phyloP scores from a whole-genome alignment of 37 sponge, comb jelly and placozoan species.

The Spongia lamella region DNA sequence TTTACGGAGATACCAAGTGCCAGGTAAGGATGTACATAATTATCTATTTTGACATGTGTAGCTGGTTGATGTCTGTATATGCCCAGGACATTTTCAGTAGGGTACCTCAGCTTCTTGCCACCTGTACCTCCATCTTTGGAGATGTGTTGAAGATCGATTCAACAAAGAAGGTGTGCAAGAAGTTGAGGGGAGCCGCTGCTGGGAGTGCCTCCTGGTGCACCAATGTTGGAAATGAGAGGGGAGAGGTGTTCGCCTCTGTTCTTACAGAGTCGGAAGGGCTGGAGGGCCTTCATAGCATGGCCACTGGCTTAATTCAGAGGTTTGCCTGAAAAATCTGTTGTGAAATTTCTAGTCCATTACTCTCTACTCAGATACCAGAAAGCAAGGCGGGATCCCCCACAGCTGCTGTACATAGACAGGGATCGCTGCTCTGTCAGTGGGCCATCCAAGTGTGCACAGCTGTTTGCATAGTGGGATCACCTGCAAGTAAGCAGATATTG shows the following conservation, averaged over 20 bases:
- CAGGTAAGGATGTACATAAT: constrained; percentile 14
- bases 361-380: too few relatives aligned
- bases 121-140: constrained; percentile 26
- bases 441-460: too few relatives aligned
- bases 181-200: constrained; percentile 40
- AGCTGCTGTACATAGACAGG: too few relatives aligned
- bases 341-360: too few relatives aligned
- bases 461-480: too few relatives aligned
- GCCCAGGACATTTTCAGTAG: constrained; percentile 26
- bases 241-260: constrained; percentile 41
- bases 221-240: constrained; percentile 60
- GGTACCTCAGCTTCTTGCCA: constrained; percentile 34
- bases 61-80: constrained; percentile 22
- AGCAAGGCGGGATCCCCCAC: too few relatives aligned
- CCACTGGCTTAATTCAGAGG: constrained; percentile 39
- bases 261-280: constrained; percentile 23
- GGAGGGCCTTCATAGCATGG: neutral
- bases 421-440: too few relatives aligned
- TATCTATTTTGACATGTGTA: too few relatives aligned
- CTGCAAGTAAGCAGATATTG: too few relatives aligned
- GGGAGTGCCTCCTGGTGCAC: constrained; percentile 46
- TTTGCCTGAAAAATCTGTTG: too few relatives aligned
- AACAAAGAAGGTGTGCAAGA: constrained; percentile 54
- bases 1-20: too few relatives aligned
- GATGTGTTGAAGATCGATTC: constrained; percentile 51